Evolutionary conservation across 2,888 invertebrate species (phyloP).

Genomic region (Orchestes rusci): DNA sequence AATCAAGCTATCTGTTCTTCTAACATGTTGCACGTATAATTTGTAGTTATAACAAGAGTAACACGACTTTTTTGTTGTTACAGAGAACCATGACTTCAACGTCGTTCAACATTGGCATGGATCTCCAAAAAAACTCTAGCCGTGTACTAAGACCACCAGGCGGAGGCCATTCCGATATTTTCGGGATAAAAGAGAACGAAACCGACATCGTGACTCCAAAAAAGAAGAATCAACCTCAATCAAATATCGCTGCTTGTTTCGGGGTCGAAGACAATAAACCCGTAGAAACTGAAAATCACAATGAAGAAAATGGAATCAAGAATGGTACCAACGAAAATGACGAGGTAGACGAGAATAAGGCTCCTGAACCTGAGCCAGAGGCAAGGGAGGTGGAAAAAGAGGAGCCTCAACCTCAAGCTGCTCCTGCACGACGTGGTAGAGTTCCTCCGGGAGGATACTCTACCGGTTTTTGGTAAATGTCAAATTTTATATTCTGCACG

Average conservation of each 20-base stretch:
- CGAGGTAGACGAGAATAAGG: constrained; percentile 17
- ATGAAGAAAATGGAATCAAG: constrained; percentile 6
- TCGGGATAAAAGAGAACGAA: constrained; percentile 27
- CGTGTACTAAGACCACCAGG: constrained; percentile 47
- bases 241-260: constrained; percentile 15
- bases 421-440: constrained; percentile 17
- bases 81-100: constrained; percentile 18
- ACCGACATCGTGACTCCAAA: constrained; percentile 13
- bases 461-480: constrained; percentile 27
- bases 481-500: no score
- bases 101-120: constrained; percentile 10
- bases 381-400: neutral
- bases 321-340: constrained; percentile 1
- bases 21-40: no score
- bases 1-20: no score
- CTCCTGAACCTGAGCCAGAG: constrained; percentile 9
- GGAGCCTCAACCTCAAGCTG: neutral
- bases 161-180: constrained; percentile 45
- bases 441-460: constrained; percentile 38
- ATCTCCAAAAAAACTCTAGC: constrained; percentile 36
- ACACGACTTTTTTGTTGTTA: neutral
- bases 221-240: constrained; percentile 10
- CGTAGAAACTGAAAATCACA: constrained; percentile 3
- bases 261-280: neutral
- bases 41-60: no score